Base-by-base conservation (phyloP, 2,113 vertebrate species). In the Apteryx mantelli region DNA sequence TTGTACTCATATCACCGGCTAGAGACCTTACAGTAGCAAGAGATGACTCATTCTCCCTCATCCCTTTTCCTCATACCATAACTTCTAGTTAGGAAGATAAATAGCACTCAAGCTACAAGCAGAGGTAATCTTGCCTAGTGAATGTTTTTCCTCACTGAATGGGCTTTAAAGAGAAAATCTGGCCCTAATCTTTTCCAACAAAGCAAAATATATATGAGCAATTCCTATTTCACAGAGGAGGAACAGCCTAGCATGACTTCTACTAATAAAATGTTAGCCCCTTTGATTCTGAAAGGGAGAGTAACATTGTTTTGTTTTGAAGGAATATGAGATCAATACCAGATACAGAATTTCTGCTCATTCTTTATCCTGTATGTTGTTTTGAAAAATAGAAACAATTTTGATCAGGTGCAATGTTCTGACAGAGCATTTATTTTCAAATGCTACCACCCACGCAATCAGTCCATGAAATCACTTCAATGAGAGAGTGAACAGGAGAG, bases 351-450 rank as follows among this genome's bases (percentile, higher is more conserved):
- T 78, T 38, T 40, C 30, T 7, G 2, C 2, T 78, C 2, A 28
- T 30, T 7, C 8, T 79, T 86, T 73, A 86, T 38, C 6, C 14
- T 53, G 3, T 53, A 17, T 26, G 6, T 32, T 82, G 4, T 22
- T 52, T 26, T 77, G 21, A 69, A 46, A 74, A 95, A 82, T 0
- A 68, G 1, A 68, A 89, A 73, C 75, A 52, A 76, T 79, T 86
- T 75, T 1, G 1, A 75, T n/a, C 2, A 82, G 64, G 82, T 34
- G 1, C 11, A 50, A 25, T 4, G 0, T 79, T 46, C 18, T 69
- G 48, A 69, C 11, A 76, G 69, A 42, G 1, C 77, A 26, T 50
- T 85, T 65, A 30, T 64, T 92, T 89, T 66, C 36, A 61, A 74
- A 52, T 1, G 0, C 44, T 48, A 66, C 9, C 11, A 32, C 3